Evolutionary conservation across 1,140 invertebrate species (phyloP).

Genomic region (Diuraphis noxia): DNA sequence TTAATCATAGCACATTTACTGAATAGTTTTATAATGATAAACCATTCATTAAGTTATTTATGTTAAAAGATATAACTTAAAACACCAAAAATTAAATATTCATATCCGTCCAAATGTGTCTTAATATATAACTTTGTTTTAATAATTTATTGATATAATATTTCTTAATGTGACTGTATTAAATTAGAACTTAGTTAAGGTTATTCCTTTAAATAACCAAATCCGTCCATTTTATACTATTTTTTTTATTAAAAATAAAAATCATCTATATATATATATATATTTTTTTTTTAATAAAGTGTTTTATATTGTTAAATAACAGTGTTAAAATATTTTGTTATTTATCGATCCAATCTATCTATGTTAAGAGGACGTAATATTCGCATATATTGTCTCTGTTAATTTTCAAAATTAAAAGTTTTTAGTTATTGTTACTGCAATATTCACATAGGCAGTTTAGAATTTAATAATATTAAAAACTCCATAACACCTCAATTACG

Average conservation of each 20-base stretch:
- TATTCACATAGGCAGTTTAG: no score
- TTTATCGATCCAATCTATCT: background rate
- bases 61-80: background rate
- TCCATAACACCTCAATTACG: no score
- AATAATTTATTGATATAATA: background rate
- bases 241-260: background rate
- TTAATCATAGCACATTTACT: background rate
- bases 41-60: background rate
- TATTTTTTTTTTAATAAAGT: background rate
- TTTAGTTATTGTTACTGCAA: no score
- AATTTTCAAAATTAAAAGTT: no score
- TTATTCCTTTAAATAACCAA: background rate
- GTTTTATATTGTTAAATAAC: constrained; percentile 2
- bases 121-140: background rate
- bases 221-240: constrained; percentile 30
- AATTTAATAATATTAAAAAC: no score
- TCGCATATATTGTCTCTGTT: no score
- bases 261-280: background rate
- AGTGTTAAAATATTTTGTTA: background rate
- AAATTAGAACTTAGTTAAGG: background rate
- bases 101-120: background rate
- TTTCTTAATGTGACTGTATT: background rate
- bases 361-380: no score
- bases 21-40: background rate
- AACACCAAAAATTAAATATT: background rate